A percentile compares a stretch with the other conserved stretches of the same genome.
Evolutionary conservation across 2,888 invertebrate species (phyloP).

Genomic region (Trachelus stipa): DNA sequence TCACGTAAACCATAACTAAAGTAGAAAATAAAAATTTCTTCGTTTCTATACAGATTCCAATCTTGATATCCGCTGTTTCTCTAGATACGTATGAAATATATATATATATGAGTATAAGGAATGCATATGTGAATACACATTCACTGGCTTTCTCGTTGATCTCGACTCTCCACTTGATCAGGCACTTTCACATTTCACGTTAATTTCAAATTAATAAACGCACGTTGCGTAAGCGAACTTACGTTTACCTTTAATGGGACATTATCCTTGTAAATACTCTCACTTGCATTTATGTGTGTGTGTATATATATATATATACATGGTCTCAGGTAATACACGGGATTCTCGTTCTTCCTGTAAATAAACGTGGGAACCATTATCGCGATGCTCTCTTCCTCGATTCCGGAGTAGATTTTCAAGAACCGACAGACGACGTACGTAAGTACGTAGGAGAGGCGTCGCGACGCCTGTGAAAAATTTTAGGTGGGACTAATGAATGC

Average conservation of each 20-base stretch:
- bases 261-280: neutral
- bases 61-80: neutral
- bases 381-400: neutral
- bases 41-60: neutral
- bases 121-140: neutral
- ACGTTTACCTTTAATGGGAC: constrained; percentile 1
- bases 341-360: neutral
- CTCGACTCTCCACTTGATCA: constrained; percentile 34
- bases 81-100: neutral
- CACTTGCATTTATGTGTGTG: neutral
- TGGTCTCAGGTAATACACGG: neutral
- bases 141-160: constrained; percentile 12
- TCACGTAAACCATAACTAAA: neutral
- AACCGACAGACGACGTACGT: neutral
- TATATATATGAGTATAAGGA: neutral
- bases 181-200: constrained; percentile 58
- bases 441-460: neutral
- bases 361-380: neutral
- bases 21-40: neutral
- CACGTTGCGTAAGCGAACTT: constrained; percentile 36
- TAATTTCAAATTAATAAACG: constrained; percentile 53
- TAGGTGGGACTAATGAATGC: neutral
- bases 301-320: neutral
- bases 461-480: neutral
- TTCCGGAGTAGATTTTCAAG: neutral